phyloP scores from a whole-genome alignment of 2,888 invertebrate genomes.

The Drosophila birchii region DNA sequence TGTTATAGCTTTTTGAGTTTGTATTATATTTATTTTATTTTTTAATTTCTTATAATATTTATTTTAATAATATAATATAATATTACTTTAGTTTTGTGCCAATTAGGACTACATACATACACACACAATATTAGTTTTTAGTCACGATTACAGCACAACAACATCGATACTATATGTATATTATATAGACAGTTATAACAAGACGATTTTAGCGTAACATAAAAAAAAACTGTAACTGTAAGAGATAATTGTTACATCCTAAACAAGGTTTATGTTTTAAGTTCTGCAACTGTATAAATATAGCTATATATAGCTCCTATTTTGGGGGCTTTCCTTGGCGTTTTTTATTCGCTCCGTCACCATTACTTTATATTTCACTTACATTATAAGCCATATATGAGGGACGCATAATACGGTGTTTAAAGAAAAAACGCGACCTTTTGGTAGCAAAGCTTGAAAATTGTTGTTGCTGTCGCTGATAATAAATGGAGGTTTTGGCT shows the following conservation, averaged over 20 bases:
- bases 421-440: slow-evolving; percentile 24
- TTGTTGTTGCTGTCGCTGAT: slow-evolving; percentile 40
- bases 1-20: too few species aligned
- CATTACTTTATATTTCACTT: slow-evolving; percentile 13
- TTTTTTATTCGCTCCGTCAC: neutral
- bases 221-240: slow-evolving; percentile 6
- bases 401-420: slow-evolving; percentile 21
- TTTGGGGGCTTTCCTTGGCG: neutral
- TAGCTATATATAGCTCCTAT: too few species aligned
- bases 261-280: neutral
- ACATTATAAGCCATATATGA: slow-evolving; percentile 22
- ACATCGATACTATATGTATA: slow-evolving; percentile 46
- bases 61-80: too few species aligned
- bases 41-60: too few species aligned
- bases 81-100: neutral
- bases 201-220: slow-evolving; percentile 34
- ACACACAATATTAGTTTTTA: slow-evolving; percentile 26
- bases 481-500: slow-evolving; percentile 21
- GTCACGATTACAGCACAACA: slow-evolving; percentile 43
- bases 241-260: neutral
- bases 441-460: slow-evolving; percentile 22
- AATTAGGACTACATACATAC: slow-evolving; percentile 10
- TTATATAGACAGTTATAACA: slow-evolving; percentile 37
- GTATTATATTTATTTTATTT: too few species aligned
- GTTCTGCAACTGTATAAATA: neutral